phyloP scores from a whole-genome alignment of 2,888 invertebrate genomes.

The Leucania comma region DNA sequence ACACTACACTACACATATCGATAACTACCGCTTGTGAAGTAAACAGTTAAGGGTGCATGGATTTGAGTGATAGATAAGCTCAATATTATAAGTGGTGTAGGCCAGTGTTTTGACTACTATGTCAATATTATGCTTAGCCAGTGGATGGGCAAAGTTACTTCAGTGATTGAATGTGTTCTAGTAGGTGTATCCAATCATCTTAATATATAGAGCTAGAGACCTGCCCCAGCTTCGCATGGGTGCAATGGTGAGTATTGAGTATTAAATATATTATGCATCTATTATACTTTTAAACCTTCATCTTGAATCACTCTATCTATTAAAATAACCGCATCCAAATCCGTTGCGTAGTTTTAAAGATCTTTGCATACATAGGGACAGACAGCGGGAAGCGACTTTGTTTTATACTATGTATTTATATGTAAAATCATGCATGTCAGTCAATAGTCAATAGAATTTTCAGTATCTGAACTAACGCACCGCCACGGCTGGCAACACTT shows the following conservation, averaged over 20 bases:
- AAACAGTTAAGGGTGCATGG: slow-evolving; percentile 13
- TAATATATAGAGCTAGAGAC: too few relatives aligned
- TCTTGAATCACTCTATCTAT: too few relatives aligned
- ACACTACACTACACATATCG: slow-evolving; percentile 3
- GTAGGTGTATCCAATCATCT: background rate
- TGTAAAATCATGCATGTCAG: background rate
- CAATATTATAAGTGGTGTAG: slow-evolving; percentile 39
- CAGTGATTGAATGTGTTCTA: background rate
- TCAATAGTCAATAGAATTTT: too few relatives aligned
- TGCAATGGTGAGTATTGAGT: too few relatives aligned
- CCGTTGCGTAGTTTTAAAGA: too few relatives aligned
- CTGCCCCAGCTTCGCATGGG: too few relatives aligned
- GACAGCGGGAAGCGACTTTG: too few relatives aligned
- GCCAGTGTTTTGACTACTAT: background rate
- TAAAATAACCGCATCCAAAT: too few relatives aligned
- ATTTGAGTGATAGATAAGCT: slow-evolving; percentile 19
- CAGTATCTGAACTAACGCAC: background rate
- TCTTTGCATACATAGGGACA: too few relatives aligned
- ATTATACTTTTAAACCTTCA: too few relatives aligned
- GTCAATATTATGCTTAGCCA: slow-evolving; percentile 17
- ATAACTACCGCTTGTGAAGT: background rate
- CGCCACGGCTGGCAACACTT: too few relatives aligned
- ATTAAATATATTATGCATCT: too few relatives aligned
- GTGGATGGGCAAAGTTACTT: slow-evolving; percentile 1
- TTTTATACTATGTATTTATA: background rate